Percentiles rank a stretch among this genome's conserved stretches.
Evolutionary conservation across 2,888 invertebrate genomes (phyloP).

Genomic region (Capitulum mitella): DNA sequence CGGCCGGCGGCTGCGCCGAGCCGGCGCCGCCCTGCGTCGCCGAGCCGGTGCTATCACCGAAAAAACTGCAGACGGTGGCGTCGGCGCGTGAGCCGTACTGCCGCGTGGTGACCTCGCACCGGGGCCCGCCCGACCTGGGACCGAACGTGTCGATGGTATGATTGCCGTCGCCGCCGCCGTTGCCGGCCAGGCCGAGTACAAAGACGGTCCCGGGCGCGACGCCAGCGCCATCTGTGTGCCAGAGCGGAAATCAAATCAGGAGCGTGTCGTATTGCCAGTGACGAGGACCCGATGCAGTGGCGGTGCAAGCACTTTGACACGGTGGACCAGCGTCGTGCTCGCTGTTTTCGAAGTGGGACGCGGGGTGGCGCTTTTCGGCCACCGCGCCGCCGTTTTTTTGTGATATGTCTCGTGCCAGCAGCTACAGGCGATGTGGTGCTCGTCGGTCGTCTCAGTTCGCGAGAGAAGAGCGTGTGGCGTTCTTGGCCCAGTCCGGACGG

Average conservation of each 20-base stretch:
- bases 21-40: neutral
- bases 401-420: neutral
- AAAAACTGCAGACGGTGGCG: neutral
- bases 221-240: neutral
- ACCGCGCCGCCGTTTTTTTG: neutral
- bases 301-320: no score
- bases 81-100: conserved; percentile 1
- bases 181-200: neutral
- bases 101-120: neutral
- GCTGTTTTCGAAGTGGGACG: neutral
- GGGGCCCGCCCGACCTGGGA: neutral
- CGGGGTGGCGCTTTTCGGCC: neutral
- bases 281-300: neutral
- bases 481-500: no score
- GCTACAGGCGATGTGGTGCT: neutral
- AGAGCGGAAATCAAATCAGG: conserved; percentile 5
- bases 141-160: conserved; percentile 9
- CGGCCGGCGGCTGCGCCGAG: neutral
- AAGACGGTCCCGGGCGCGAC: neutral
- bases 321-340: neutral
- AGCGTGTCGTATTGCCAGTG: neutral
- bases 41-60: conserved; percentile 8
- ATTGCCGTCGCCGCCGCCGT: neutral
- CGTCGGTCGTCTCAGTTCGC: no score
- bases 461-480: no score